A percentile compares a stretch with the other conserved stretches of the same genome.
Conservation (phyloP, 2,113 vertebrate genomes). For the Callipepla squamata region DNA sequence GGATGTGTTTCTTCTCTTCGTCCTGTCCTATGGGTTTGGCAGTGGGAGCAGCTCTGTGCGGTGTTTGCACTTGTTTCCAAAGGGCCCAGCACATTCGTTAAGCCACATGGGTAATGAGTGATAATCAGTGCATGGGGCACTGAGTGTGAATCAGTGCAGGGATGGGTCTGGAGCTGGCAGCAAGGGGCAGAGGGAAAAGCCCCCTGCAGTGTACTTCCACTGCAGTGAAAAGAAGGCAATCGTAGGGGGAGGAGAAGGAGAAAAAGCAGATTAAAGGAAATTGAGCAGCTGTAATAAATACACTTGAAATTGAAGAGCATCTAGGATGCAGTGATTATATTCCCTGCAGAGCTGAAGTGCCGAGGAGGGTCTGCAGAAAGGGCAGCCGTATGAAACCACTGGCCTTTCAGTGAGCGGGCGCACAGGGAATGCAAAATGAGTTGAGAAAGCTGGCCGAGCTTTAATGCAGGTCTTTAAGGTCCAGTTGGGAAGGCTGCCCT, state of each 20-base stretch:
- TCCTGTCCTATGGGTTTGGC: background rate
- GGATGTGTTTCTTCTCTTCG: slow-evolving; percentile 2
- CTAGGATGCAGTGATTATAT: slow-evolving; percentile 20
- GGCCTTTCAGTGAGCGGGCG: background rate
- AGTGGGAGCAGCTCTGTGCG: background rate
- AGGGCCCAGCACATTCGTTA: background rate
- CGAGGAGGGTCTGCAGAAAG: slow-evolving; percentile 10
- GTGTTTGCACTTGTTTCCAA: background rate
- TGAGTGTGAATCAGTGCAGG: background rate
- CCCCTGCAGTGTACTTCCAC: background rate
- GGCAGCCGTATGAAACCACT: background rate
- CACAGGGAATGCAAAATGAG: background rate
- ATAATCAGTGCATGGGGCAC: background rate
- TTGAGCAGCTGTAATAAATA: slow-evolving; percentile 56
- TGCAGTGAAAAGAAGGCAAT: background rate
- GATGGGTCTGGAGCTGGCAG: background rate
- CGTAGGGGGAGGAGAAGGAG: background rate
- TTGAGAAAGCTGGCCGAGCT: background rate
- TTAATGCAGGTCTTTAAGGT: background rate
- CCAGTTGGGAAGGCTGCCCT: background rate
- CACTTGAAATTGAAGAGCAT: slow-evolving; percentile 45
- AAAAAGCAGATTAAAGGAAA: slow-evolving; percentile 49
- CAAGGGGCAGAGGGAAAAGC: background rate
- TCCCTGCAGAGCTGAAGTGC: slow-evolving; percentile 45
- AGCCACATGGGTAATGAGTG: background rate